These are phyloP conservation scores for Nephrotoma appendiculata DNA, from an alignment of 2,888 invertebrate genomes.

Conservation along the genomic window DNA sequence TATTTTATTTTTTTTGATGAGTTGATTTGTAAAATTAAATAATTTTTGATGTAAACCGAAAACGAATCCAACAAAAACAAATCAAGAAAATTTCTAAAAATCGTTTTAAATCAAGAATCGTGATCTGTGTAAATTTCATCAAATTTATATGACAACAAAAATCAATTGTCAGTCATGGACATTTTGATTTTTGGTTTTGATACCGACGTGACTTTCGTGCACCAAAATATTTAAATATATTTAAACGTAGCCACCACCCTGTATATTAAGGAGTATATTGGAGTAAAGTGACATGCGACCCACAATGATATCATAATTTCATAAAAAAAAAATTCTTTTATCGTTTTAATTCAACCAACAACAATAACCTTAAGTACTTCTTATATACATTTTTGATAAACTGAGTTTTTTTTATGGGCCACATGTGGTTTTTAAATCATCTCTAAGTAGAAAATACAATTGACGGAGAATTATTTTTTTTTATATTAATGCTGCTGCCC, in stretches of 20 bases:
- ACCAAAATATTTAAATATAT: neutral
- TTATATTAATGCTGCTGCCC: neutral
- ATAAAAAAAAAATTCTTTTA: neutral
- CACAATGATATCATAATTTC: neutral
- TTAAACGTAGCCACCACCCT: neutral
- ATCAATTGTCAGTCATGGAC: neutral
- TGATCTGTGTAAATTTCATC: neutral
- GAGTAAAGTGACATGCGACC: neutral
- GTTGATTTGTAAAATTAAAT: neutral
- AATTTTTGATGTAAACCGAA: neutral
- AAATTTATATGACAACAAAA: neutral
- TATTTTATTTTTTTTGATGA: neutral
- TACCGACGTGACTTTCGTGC: neutral
- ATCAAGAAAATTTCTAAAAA: neutral
- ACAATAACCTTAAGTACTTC: neutral
- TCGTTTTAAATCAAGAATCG: neutral
- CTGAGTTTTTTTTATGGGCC: neutral
- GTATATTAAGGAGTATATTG: neutral
- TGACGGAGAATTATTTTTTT: neutral
- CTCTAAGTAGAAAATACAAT: neutral
- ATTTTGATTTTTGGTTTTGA: neutral
- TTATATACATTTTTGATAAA: neutral
- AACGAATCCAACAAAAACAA: too few relatives aligned
- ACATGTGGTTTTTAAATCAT: neutral
- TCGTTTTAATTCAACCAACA: neutral